Evolutionary conservation across 2,888 invertebrate species (phyloP).

Genomic region (Leucoptera coffeella): DNA sequence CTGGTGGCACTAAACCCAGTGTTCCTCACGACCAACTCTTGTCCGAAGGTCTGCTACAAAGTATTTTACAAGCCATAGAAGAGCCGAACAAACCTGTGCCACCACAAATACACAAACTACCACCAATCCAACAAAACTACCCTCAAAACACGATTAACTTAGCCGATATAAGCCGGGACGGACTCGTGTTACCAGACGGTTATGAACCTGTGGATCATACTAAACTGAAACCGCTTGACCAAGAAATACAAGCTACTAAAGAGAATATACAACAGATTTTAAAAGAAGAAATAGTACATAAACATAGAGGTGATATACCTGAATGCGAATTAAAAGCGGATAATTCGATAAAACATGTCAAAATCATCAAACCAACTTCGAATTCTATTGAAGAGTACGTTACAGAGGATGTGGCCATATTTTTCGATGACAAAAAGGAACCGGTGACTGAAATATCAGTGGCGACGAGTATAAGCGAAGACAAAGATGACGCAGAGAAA

Average conservation of each 20-base stretch:
- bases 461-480: slow-evolving; percentile 38
- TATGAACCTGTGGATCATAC: slow-evolving; percentile 34
- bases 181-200: slow-evolving; percentile 28
- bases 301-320: slow-evolving; percentile 17
- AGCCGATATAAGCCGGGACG: slow-evolving; percentile 15
- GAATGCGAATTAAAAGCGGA: slow-evolving; percentile 38
- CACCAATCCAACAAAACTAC: slow-evolving; percentile 8
- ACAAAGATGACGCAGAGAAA: slow-evolving; percentile 10
- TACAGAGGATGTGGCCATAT: slow-evolving; percentile 56
- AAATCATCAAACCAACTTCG: slow-evolving; percentile 27
- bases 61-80: slow-evolving; percentile 77
- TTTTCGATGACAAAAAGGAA: slow-evolving; percentile 29
- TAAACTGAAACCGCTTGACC: slow-evolving; percentile 14
- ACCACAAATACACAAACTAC: slow-evolving; percentile 9
- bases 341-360: slow-evolving; percentile 29
- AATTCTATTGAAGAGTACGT: slow-evolving; percentile 31
- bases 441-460: slow-evolving; percentile 42
- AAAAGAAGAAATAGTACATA: slow-evolving; percentile 15
- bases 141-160: slow-evolving; percentile 11
- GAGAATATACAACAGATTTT: slow-evolving; percentile 13
- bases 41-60: slow-evolving; percentile 72
- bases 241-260: slow-evolving; percentile 18
- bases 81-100: slow-evolving; percentile 43
- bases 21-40: slow-evolving; percentile 69
- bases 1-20: slow-evolving; percentile 35